Evolutionary conservation across 2,797 vertebrate genomes (phyloP), one percentile per base, ranked within the genome.

Genomic region (Platyrinchus mystaceus): DNA sequence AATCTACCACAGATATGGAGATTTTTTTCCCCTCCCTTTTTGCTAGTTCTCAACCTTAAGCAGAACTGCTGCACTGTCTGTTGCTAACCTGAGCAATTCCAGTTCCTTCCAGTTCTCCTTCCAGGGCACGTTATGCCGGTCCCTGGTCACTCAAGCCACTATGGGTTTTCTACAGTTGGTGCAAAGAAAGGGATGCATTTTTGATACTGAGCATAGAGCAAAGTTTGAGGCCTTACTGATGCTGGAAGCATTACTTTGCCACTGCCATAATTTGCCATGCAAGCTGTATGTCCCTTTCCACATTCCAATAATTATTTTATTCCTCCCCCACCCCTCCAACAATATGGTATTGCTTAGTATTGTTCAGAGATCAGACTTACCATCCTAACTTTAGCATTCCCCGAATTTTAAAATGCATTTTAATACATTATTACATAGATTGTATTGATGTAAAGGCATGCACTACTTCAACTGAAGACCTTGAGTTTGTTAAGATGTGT

Each of bases 111-210:
- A 5, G 2, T 11, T 75, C 22, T 62, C 24, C 27, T 90, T 94
- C 37, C 36, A 22, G 74, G 34, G 8, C 24, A 14, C 1, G 0
- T 75, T 60, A 34, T 20, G 4, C 37, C 0, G 0, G 46, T 50
- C 28, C n/a, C 47, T 55, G 12, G 43, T 71, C 47, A 7, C 44
- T 69, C 37, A 41, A n/a, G 37, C 14, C 3, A 0, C 64, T 44
- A 5, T 8, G 12, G n/a, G 7, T 27, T 60, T 78, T 84, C 27
- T 86, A 18, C 28, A 41, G 6, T 7, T 17, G 47, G 24, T 64
- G 28, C 32, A 52, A 39, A 62, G 37, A 67, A 89, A 64, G 26
- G 6, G 49, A n/a, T 44, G n/a, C 0, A 3, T 34, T 84, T 90
- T 30, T 59, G 27, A 43, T 36, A 17, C 13, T 3, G 24, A 82